A percentile compares a stretch with the other conserved stretches of the same genome.
These are phyloP conservation scores for Podarcis raffonei DNA, from an alignment of 2,113 vertebrate genomes.

Conservation along the genomic window DNA sequence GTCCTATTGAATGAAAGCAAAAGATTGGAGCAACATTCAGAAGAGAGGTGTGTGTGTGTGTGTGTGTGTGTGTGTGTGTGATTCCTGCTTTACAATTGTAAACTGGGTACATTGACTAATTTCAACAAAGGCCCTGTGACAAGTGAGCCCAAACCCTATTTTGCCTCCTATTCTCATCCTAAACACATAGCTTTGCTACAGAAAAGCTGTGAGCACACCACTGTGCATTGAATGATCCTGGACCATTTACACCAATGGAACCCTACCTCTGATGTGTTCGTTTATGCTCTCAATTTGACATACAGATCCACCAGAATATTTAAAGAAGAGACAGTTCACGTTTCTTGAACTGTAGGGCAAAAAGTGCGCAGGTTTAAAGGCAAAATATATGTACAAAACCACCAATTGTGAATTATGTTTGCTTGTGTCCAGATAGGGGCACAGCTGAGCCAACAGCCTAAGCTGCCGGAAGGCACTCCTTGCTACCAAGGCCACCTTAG, in stretches of 20 bases:
- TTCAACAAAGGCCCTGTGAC: background rate
- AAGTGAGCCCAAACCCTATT: background rate
- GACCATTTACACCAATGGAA: background rate
- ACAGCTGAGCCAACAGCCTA: too few species aligned
- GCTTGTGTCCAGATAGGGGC: too few species aligned
- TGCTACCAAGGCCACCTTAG: too few species aligned
- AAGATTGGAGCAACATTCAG: background rate
- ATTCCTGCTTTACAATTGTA: constrained; percentile 21
- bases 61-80: constrained; percentile 12
- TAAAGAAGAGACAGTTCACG: background rate
- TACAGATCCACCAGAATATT: background rate
- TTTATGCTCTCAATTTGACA: background rate
- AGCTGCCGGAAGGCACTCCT: too few species aligned
- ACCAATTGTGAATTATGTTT: background rate
- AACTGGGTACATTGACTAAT: background rate
- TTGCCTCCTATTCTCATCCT: background rate
- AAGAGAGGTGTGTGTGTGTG: background rate
- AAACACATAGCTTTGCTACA: background rate
- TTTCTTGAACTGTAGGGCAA: background rate
- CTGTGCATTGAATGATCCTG: background rate
- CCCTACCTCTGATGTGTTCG: background rate
- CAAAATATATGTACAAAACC: background rate
- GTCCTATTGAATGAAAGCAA: constrained; percentile 7
- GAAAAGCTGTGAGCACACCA: background rate
- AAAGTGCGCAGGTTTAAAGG: background rate